These are phyloP conservation scores for Grapholita molesta DNA, from an alignment of 1,140 invertebrate species.

Conservation along the genomic window DNA sequence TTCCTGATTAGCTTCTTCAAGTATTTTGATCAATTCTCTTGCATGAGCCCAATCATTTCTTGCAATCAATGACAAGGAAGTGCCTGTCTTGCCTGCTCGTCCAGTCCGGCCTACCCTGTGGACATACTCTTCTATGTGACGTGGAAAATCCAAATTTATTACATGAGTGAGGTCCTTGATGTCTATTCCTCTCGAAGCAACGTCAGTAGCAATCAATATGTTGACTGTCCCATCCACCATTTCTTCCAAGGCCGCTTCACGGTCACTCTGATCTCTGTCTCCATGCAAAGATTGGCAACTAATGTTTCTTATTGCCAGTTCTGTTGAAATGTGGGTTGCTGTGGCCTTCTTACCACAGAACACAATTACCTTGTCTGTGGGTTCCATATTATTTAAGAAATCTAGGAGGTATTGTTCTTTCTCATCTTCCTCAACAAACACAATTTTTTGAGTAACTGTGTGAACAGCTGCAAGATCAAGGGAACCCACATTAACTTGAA, in stretches of 20 bases:
- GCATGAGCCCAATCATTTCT: slow-evolving; percentile 89
- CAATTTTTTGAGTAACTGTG: slow-evolving; percentile 87
- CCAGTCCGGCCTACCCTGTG: slow-evolving; percentile 93
- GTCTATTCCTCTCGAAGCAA: slow-evolving; percentile 94
- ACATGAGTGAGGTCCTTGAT: slow-evolving; percentile 94
- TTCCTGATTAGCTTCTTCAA: slow-evolving; percentile 87
- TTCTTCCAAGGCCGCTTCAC: slow-evolving; percentile 91
- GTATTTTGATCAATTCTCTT: slow-evolving; percentile 88
- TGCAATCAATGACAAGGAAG: slow-evolving; percentile 90
- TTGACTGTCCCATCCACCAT: slow-evolving; percentile 86
- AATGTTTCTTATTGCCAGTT: slow-evolving; percentile 84
- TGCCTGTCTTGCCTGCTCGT: slow-evolving; percentile 90
- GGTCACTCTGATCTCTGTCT: slow-evolving; percentile 91
- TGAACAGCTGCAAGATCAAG: slow-evolving; percentile 92
- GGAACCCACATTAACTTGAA: slow-evolving; percentile 93
- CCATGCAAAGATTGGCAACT: slow-evolving; percentile 90
- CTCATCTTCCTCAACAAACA: slow-evolving; percentile 86
- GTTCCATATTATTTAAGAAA: slow-evolving; percentile 82
- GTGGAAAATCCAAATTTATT: slow-evolving; percentile 92
- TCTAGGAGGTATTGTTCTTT: slow-evolving; percentile 72
- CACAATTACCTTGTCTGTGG: slow-evolving; percentile 90
- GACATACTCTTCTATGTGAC: slow-evolving; percentile 95
- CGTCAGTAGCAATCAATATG: slow-evolving; percentile 96
- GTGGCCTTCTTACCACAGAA: slow-evolving; percentile 92
- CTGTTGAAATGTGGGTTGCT: slow-evolving; percentile 89